Base-by-base conservation (phyloP, 2,797 vertebrate genomes). In the Thripadectes ignobilis region DNA sequence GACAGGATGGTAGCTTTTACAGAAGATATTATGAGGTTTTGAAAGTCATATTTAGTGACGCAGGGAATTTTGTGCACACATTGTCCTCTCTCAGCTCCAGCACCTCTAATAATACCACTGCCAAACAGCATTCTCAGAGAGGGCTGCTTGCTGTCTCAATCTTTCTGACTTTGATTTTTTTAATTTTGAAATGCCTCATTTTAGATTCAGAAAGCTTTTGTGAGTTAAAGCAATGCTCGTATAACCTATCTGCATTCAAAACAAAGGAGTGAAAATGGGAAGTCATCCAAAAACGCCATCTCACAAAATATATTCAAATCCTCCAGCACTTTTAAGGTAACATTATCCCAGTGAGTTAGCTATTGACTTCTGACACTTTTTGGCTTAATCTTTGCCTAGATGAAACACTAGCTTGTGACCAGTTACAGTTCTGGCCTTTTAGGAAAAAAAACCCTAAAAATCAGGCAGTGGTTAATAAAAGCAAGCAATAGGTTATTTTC, bases 151-250 rank as follows among this genome's bases (percentile, higher is more conserved):
- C 54, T 76, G 52, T 24, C 75, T 79, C 87, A 46, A 0, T 77
- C 77, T 74, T 93, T 78, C 65, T 89, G 80, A 58, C 45, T 92
- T 58, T 26, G 30, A 23, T 46, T 85, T 77, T 39, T 77, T 22
- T 72, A 85, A 89, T 95, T 96, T 89, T 21, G 3, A 89, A 95
- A 92, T 46, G 61, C 30, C 74, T 94, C 36, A 34, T 69, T 93
- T 81, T 85, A 26, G 46, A 89, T 89, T 91, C 51, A 91, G 88
- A 55, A 19, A 59, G 78, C 66, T 89, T 80, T 87, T 92, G 67
- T 49, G 54, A 69, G 36, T 2, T 4, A 85, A 85, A 82, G 19
- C 68, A 63, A 43, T 49, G 61, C 61, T 91, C 1, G 0, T 39
- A 26, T 58, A 87, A 86, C 22, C 49, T 69, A 74, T 77, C 80